Percentiles rank a stretch among this genome's conserved stretches.
Evolutionary conservation across 1,140 invertebrate species (phyloP).

Genomic region (Tenebrio molitor): DNA sequence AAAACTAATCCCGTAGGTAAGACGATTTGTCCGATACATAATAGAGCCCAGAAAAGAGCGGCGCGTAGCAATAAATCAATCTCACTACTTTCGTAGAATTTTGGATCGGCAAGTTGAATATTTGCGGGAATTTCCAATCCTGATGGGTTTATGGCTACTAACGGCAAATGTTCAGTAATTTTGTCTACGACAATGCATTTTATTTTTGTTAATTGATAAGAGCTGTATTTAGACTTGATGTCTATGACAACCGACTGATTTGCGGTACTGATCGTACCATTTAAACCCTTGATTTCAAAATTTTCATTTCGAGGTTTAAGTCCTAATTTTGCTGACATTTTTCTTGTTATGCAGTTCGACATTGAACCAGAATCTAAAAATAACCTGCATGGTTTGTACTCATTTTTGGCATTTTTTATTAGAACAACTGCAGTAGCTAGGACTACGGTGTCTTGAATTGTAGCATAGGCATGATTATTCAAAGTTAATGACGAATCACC

Average conservation of each 20-base stretch:
- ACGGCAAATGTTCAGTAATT: constrained; percentile 38
- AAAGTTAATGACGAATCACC: neutral
- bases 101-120: constrained; percentile 61
- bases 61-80: constrained; percentile 60
- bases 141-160: neutral
- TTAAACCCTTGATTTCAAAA: neutral
- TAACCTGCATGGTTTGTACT: neutral
- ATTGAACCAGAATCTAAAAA: constrained; percentile 16
- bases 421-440: neutral
- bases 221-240: constrained; percentile 18
- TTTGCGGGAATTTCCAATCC: constrained; percentile 54
- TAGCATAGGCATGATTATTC: neutral
- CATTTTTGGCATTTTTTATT: neutral
- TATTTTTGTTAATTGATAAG: neutral
- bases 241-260: neutral
- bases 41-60: constrained; percentile 54
- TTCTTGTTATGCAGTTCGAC: constrained; percentile 16
- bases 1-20: too few species aligned
- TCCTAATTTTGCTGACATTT: neutral
- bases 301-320: neutral
- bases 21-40: constrained; percentile 56
- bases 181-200: too few species aligned
- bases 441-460: neutral
- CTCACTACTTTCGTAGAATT: too few species aligned
- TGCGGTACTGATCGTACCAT: neutral